These are phyloP conservation scores for Parapsyche elsis DNA, from an alignment of 1,140 invertebrate species.

Conservation along the genomic window DNA sequence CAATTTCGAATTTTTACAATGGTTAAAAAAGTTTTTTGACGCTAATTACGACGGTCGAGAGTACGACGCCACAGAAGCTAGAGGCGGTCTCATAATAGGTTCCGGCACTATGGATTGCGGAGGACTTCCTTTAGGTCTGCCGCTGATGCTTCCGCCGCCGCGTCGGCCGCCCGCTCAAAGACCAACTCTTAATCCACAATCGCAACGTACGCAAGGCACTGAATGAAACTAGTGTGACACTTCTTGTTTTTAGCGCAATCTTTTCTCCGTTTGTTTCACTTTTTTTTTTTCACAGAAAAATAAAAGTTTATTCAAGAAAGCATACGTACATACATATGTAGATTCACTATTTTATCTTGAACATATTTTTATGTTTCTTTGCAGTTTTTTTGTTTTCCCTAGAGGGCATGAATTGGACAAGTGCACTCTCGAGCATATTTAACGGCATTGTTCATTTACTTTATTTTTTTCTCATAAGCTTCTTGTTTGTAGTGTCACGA, in stretches of 20 bases:
- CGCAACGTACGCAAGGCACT: conserved; percentile 63
- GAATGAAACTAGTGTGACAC: conserved; percentile 26
- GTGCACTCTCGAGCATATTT: conserved; percentile 6
- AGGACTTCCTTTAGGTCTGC: conserved; percentile 53
- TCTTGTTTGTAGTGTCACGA: conserved; percentile 19
- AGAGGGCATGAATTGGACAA: conserved; percentile 26
- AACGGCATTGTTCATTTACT: conserved; percentile 5
- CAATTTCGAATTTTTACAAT: conserved; percentile 99
- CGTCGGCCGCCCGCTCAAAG: conserved; percentile 57
- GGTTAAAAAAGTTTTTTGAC: conserved; percentile 99
- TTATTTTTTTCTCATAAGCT: conserved; percentile 22
- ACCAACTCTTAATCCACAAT: conserved; percentile 58
- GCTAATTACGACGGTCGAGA: conserved; percentile 97
- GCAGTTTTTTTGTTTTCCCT: neutral
- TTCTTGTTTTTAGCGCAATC: neutral
- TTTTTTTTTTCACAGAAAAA: neutral
- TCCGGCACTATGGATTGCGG: conserved; percentile 63
- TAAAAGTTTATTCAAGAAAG: neutral
- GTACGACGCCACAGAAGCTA: conserved; percentile 90
- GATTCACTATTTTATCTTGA: neutral
- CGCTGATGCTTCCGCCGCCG: conserved; percentile 54
- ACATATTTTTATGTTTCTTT: neutral
- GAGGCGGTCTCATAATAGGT: conserved; percentile 68
- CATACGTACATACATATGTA: neutral
- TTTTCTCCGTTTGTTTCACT: neutral